Base-by-base conservation (phyloP, 2,888 invertebrate genomes). In the Cataglyphis altisquamis region DNA sequence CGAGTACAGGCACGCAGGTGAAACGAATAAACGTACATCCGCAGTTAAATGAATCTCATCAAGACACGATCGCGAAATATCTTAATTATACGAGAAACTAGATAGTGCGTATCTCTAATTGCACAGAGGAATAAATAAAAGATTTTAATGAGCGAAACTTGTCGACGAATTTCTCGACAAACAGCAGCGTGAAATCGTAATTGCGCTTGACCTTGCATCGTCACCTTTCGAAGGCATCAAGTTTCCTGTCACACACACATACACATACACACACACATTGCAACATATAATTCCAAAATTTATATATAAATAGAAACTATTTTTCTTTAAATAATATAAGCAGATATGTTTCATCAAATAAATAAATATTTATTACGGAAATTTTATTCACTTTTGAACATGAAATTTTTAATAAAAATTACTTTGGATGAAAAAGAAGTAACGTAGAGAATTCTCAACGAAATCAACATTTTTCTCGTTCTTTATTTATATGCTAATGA, bases 11-110 rank as follows among this genome's bases (percentile, higher is more conserved):
- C 32, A 32, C 32, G 45, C 55, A 39, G 3, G n/a, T 41, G 10
- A 41, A 12, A 41, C 25, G 12, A 25, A 66, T 66, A 25, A 66
- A 32, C 8, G 5, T 52, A 66, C 15, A 66, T 45, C 21, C 25
- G 18, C 63, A 74, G 41, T 74, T 48, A 21, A 10, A 57, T 57
- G 63, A 41, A 29, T 55, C 4, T 77, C 9, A n/a, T 36, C 12
- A 36, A 64, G 48, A 18, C 15, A 36, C 32, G 15, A 32, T 55
- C 39, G 12, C 39, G 8, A 39, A 29, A 55, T n/a, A 29, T 66
- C 15, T 66, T 68, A 68, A 80, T 85, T 83, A 68, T 64, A 25
- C 32, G 25, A 68, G 72, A 70, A 80, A 73, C 48, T 85, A 62
- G 15, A 57, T 48, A 60, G 25, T 25, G 15, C 45, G 48, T 52